Evolutionary conservation across 2,797 vertebrate genomes (phyloP), one percentile per base, ranked within the genome.

Genomic region (Pseudochaenichthys georgianus): DNA sequence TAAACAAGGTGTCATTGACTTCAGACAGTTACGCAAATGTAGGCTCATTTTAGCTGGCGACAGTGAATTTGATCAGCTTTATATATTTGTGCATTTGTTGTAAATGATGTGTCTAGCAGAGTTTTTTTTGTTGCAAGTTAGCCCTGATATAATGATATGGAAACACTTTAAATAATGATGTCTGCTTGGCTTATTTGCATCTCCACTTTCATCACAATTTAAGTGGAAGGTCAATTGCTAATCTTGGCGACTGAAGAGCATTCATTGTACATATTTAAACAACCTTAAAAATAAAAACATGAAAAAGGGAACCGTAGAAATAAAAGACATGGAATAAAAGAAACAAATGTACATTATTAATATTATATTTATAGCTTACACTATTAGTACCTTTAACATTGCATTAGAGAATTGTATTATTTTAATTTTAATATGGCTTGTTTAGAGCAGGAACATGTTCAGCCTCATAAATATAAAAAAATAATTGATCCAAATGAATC

Each of bases 21-120:
- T 34, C 9, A 41, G 21, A 63, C 47, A 48, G 9, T n/a, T n/a
- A 21, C 38, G 70, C 41, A 50, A 31, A 48, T 12, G 21, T 16
- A 28, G 43, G 12, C 19, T 15, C 5, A 50, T 75, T 61, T 66
- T 15, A 58, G 28, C 15, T 13, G 45, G 6, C 48, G 6, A 31
- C 0, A n/a, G 0, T 42, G 51, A 1, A 31, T 64, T 63, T 78
- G n/a, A 62, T 64, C 43, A 66, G 38, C 28, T 34, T 21, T 9
- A 69, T 58, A 54, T 17, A 46, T 58, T 48, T 46, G 57, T 38
- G 53, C 21, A 65, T 53, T 19, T 47, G 13, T 43, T 53, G 34
- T 50, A 68, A 57, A 52, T 16, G 2, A 31, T 10, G 45, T 61
- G 47, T 59, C 19, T 12, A 13, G 38, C 51, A 38, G 41, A 62